Base-by-base conservation (phyloP, 92 coral and sea anemone genomes). In the Palythoa heliodiscus region DNA sequence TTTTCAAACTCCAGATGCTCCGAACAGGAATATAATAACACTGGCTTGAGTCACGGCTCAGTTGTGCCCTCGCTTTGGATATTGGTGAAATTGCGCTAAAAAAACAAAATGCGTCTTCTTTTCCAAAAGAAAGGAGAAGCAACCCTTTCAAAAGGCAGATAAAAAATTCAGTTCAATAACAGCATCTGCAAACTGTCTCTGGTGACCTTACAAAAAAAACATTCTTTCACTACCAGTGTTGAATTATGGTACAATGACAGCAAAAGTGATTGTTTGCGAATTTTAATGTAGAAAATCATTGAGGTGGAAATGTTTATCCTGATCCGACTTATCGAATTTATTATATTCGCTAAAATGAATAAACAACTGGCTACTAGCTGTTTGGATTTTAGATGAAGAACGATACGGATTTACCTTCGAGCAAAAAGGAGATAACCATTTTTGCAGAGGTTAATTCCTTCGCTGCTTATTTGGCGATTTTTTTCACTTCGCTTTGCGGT, bases 241-340 rank as follows among this genome's bases (percentile, higher is more conserved):
- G 83, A 40, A 78, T 60, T 17, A 60, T 78, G 83, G 11, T 38
- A 80, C 73, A 24, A 61, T 68, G 84, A 24, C 73, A 64, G 73
- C 67, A 12, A 75, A 66, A 47, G 70, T 73, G 39, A 43, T 63
- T 64, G 84, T 64, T n/a, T 67, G 73, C 40, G 73, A 80, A 80
- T 80, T 80, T 80, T 66, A 80, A 64, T 80, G 84, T 40, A 29
- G 15, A 80, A 80, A 66, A 2, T 80, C 84, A 80, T 10, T 80
- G 73, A 80, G 40, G 74, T 64, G 84, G 73, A 80, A 80, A 80
- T 80, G 64, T 80, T 80, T 80, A 80, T 80, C n/a, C 55, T 77
- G 82, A 77, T 40, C 23, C 23, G 52, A 54, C 50, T 35, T 76
- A 35, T 38, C 73, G 64, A 70, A 58, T 66, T 38, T 61, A 78